A percentile compares a stretch with the other conserved stretches of the same genome.
phyloP scores from a whole-genome alignment of 1,140 invertebrate species.

The Aphidius ervi region DNA sequence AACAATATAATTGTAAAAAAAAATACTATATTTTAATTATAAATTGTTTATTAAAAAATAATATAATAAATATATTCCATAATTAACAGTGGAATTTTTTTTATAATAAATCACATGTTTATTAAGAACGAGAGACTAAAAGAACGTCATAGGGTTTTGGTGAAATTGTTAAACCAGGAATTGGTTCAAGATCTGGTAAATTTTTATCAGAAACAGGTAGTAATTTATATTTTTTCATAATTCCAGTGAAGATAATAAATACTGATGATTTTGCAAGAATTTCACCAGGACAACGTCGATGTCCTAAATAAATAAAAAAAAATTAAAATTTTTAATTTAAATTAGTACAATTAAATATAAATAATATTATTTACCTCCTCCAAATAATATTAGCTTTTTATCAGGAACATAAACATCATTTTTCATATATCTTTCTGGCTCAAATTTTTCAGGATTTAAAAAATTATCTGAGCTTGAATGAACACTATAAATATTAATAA shows the following conservation, averaged over 20 bases:
- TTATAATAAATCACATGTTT: no score
- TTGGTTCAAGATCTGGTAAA: slow-evolving; percentile 30
- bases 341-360: slow-evolving; percentile 1
- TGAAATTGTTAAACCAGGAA: slow-evolving; percentile 37
- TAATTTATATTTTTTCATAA: slow-evolving; percentile 58
- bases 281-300: slow-evolving; percentile 73
- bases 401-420: slow-evolving; percentile 36
- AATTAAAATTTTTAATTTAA: neutral
- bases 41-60: neutral
- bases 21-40: neutral
- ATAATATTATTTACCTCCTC: slow-evolving; percentile 57
- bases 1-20: slow-evolving; percentile 4
- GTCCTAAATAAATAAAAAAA: slow-evolving; percentile 55
- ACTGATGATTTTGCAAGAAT: slow-evolving; percentile 67
- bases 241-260: slow-evolving; percentile 68
- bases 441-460: slow-evolving; percentile 65
- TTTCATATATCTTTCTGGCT: slow-evolving; percentile 67
- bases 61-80: no score
- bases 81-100: no score
- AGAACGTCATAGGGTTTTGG: slow-evolving; percentile 44
- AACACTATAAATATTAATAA: slow-evolving; percentile 64
- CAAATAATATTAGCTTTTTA: slow-evolving; percentile 64
- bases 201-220: slow-evolving; percentile 39
- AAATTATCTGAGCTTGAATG: slow-evolving; percentile 61
- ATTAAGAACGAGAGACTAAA: slow-evolving; percentile 27